phyloP scores from a whole-genome alignment of 2,888 invertebrate species.

The Oeneis ivallda region DNA sequence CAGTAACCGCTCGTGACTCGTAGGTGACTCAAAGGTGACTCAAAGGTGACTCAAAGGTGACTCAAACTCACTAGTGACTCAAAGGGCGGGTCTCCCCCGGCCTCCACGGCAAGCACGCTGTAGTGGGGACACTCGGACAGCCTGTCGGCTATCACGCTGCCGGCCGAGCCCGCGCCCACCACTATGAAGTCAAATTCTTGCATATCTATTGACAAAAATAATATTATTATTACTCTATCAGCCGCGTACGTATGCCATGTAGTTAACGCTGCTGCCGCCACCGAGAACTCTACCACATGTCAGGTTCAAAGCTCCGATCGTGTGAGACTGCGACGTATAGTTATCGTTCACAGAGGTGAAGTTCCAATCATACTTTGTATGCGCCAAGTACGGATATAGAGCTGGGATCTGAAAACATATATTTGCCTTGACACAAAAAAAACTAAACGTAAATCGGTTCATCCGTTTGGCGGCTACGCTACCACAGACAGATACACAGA shows the following conservation, averaged over 20 bases:
- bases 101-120: slow-evolving; percentile 45
- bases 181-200: slow-evolving; percentile 48
- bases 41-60: background rate
- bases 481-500: no score
- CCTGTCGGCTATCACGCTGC: slow-evolving; percentile 45
- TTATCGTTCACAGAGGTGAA: slow-evolving; percentile 44
- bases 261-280: slow-evolving; percentile 49
- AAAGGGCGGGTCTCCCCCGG: slow-evolving; percentile 45
- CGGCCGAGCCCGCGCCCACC: slow-evolving; percentile 51
- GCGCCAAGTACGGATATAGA: slow-evolving; percentile 44
- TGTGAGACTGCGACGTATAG: slow-evolving; percentile 40
- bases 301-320: slow-evolving; percentile 31
- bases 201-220: slow-evolving; percentile 17
- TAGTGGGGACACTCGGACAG: slow-evolving; percentile 37
- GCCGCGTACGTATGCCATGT: slow-evolving; percentile 47
- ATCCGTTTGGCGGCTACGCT: no score
- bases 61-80: slow-evolving; percentile 39
- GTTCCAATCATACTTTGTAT: slow-evolving; percentile 45
- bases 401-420: slow-evolving; percentile 46
- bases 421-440: no score
- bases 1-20: no score
- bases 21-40: no score
- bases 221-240: no score
- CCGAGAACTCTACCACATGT: slow-evolving; percentile 56
- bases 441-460: no score